These are phyloP conservation scores for Etheostoma nigrum DNA, from an alignment of 2,797 vertebrate species.

Conservation along the genomic window DNA sequence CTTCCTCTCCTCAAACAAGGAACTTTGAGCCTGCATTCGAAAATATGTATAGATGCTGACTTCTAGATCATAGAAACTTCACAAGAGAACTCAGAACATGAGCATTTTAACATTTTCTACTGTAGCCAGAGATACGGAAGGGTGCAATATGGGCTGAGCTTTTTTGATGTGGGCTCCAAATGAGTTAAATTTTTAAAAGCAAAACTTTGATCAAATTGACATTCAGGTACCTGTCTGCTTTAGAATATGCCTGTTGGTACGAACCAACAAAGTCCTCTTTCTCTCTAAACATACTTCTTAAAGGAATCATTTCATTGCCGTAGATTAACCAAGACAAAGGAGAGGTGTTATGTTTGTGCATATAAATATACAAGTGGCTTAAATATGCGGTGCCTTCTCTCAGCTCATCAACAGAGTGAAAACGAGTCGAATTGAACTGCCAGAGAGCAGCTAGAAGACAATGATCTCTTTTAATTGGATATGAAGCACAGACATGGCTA, in stretches of 20 bases:
- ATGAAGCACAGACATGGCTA: conserved; percentile 66
- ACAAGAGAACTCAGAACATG: not conserved
- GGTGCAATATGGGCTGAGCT: not conserved
- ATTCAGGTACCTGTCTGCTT: not conserved
- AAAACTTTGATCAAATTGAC: conserved; percentile 23
- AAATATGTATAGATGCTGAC: conserved; percentile 43
- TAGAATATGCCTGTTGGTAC: conserved; percentile 5
- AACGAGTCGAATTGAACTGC: conserved; percentile 76
- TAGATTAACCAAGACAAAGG: conserved; percentile 58
- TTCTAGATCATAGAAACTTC: conserved; percentile 27
- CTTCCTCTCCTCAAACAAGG: conserved; percentile 41
- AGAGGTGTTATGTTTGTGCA: conserved; percentile 33
- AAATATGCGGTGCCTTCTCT: conserved; percentile 51
- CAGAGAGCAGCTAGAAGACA: conserved; percentile 74
- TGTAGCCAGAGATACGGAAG: conserved; percentile 19
- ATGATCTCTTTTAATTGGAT: conserved; percentile 84
- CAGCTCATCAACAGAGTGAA: conserved; percentile 62
- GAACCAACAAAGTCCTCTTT: not conserved
- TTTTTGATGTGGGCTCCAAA: conserved; percentile 23
- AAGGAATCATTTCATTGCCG: conserved; percentile 66
- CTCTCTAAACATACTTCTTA: conserved; percentile 40
- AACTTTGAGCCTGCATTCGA: conserved; percentile 46
- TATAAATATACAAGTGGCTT: conserved; percentile 51
- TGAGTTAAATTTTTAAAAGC: conserved; percentile 16
- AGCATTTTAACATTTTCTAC: conserved; percentile 29